Evolutionary conservation across 2,113 vertebrate species (phyloP).

Genomic region (Rissa tridactyla): DNA sequence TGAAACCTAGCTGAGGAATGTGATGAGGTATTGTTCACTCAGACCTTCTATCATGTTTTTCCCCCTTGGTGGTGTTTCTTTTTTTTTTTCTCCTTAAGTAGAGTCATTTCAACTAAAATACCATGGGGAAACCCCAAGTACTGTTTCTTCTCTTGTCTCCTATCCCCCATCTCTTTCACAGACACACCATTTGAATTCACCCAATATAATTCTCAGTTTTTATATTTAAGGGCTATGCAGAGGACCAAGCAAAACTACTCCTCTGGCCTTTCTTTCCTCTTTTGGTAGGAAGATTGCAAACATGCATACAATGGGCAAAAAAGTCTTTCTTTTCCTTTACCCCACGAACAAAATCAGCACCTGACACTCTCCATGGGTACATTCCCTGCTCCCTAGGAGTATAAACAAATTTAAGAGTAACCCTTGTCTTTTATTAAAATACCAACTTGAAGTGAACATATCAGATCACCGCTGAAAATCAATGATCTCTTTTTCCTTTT

Average conservation of each 20-base stretch:
- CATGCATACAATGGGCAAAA: accelerated
- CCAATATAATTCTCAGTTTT: background rate
- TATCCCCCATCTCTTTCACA: background rate
- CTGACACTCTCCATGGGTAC: background rate
- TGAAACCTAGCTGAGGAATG: background rate
- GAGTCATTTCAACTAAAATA: background rate
- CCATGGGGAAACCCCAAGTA: background rate
- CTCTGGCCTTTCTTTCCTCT: background rate
- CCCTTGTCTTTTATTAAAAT: background rate
- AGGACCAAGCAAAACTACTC: background rate
- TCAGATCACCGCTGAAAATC: background rate
- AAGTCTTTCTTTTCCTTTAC: accelerated
- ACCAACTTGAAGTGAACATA: background rate
- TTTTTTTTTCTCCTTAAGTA: background rate
- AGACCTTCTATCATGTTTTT: background rate
- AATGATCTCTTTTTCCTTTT: background rate
- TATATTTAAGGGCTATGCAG: background rate
- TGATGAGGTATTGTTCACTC: background rate
- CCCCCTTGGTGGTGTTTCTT: background rate
- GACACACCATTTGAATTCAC: background rate
- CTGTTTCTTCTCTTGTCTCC: background rate
- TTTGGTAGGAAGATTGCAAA: background rate
- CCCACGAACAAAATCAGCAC: background rate
- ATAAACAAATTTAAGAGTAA: background rate
- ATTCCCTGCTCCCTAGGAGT: background rate